These are phyloP conservation scores for Apeltes quadracus DNA, from an alignment of 2,113 vertebrate species.

Conservation along the genomic window DNA sequence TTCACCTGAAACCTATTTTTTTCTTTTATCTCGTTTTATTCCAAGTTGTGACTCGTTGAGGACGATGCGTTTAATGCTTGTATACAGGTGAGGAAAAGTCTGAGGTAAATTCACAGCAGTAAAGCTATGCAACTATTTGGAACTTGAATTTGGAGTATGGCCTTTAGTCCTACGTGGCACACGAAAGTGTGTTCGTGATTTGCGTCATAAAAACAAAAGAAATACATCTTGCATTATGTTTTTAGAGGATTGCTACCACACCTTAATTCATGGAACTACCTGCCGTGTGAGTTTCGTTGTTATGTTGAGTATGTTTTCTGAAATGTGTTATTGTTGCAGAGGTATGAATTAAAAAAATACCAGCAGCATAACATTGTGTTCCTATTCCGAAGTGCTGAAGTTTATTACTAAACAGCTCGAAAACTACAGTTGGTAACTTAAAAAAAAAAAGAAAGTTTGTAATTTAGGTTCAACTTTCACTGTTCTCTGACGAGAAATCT, in stretches of 20 bases:
- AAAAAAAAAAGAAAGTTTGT: background rate
- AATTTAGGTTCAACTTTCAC: background rate
- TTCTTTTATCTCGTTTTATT: slow-evolving; percentile 35
- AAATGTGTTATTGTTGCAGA: slow-evolving; percentile 19
- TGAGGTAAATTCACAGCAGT: background rate
- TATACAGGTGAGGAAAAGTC: background rate
- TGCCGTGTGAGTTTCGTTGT: background rate
- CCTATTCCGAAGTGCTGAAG: slow-evolving; percentile 34
- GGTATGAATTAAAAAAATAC: slow-evolving; percentile 42
- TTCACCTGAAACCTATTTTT: slow-evolving; percentile 40
- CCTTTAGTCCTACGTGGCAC: slow-evolving; percentile 20
- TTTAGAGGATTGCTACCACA: slow-evolving; percentile 36
- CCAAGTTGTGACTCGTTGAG: background rate
- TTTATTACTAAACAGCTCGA: background rate
- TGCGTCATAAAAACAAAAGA: slow-evolving; percentile 21
- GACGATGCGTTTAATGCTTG: background rate
- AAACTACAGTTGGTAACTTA: background rate
- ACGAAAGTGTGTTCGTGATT: no score
- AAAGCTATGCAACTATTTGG: background rate
- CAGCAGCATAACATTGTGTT: slow-evolving; percentile 36
- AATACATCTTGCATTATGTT: slow-evolving; percentile 3
- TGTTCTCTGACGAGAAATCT: background rate
- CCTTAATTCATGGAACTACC: slow-evolving; percentile 17
- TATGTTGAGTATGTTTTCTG: slow-evolving; percentile 17
- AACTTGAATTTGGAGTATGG: slow-evolving; percentile 4